Base-by-base conservation (phyloP, 2,888 invertebrate genomes). In the Hetaerina titia region DNA sequence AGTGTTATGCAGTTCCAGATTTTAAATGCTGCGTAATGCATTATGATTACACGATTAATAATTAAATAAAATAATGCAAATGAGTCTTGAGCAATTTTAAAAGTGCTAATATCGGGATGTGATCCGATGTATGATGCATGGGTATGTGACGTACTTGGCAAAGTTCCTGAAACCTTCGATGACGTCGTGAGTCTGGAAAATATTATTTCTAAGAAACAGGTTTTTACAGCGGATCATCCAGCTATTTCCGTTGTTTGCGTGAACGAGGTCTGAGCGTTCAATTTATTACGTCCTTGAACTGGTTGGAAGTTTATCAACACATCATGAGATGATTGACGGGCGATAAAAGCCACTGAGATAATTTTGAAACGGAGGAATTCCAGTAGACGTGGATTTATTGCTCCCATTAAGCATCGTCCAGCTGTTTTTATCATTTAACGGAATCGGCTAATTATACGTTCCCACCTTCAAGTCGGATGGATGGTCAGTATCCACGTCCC, bases 271-370 rank as follows among this genome's bases (percentile, higher is more conserved):
- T 81, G n/a, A 81, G 81, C 31, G 81, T 81, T 81, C 81, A 81
- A 81, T 81, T 81, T 31, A 81, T 81, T 81, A 81, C 31, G 81
- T 25, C 81, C 81, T 81, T 81, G 81, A 81, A 81, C 81, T 31
- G 31, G 25, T 31, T 81, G 81, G 81, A 81, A 31, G 31, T 81
- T 81, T 81, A 81, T 81, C 81, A 81, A 81, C 81, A 81, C 81
- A 81, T 81, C 25, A 81, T 25, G 31, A 81, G 19, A 31, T 81
- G 81, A 81, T 81, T 81, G 81, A 31, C 31, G 25, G 81, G 31
- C 81, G 25, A 81, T 81, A 81, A 81, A 81, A 81, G 81, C 81
- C 15, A 31, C 11, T 7, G 81, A 81, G 81, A 81, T 11, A 31
- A 31, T 81, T 81, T 81, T 31, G 69, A 31, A 81, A 81, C 13